Base-by-base conservation (phyloP, 2,113 vertebrate genomes). In the Gallinago undulata region DNA sequence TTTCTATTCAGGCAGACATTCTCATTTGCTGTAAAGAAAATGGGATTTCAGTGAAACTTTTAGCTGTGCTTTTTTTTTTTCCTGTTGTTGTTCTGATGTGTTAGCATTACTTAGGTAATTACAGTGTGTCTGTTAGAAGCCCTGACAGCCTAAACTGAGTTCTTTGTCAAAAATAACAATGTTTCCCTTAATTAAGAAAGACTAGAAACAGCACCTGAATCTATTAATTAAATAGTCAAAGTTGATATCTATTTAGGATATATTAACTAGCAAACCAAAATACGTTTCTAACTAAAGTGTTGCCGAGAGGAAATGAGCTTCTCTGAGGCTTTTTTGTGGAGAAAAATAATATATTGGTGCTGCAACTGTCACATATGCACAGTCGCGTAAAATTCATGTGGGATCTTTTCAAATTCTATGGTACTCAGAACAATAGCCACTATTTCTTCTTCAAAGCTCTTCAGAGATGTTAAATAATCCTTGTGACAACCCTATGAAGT, bases 161-260 rank as follows among this genome's bases (percentile, higher is more conserved):
- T 89, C 74, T 94, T 89, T 92, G 74, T 96, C n/a, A 87, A 91
- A 89, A 94, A 83, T 6, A 7, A 7, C 2, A 8, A 15, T 91
- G 67, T 92, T 96, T 95, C 63, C 84, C 37, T 55, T 96, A 91
- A 94, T 94, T 93, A 95, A 87, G 51, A 74, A 33, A 83, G 86
- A 93, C 84, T 95, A 62, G 87, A 93, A 95, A 81, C 89, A 94
- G 89, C 92, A 96, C 95, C 84, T 96, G 89, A 92, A 82, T 92
- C 90, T 69, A 27, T 88, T 93, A 90, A 94, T 96, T 94, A 96
- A 86, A 62, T 82, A 96, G 84, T 89, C 92, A 94, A 45, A 89
- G 70, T 69, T 94, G 69, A 48, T 93, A 30, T 47, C 57, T 82
- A 2, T 87, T 95, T 96, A 84, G 70, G 77, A 41, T 86, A 43